phyloP scores from a whole-genome alignment of 1,140 invertebrate genomes.

The Zaprionus capensis region DNA sequence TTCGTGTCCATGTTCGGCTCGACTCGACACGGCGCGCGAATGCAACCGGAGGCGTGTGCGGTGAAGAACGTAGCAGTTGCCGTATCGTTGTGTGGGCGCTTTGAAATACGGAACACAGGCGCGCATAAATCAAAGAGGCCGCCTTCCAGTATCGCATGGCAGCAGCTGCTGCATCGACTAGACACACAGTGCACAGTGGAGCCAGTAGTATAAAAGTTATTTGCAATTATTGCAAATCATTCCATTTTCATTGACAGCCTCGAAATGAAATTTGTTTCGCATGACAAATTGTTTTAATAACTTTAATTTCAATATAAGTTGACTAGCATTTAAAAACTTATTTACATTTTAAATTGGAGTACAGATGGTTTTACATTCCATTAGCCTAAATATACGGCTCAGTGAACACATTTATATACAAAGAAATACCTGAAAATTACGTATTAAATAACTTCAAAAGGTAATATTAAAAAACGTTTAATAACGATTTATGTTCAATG shows the following conservation, averaged over 20 bases:
- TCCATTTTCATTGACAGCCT: background rate
- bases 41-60: background rate
- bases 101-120: conserved; percentile 64
- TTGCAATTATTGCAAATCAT: background rate
- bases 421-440: background rate
- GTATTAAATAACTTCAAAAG: background rate
- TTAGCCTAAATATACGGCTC: background rate
- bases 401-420: background rate
- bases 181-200: conserved; percentile 26
- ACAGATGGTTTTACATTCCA: background rate
- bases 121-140: conserved; percentile 46
- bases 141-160: conserved; percentile 37
- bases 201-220: background rate
- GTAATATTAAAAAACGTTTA: background rate
- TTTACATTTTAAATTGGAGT: background rate
- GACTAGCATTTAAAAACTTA: background rate
- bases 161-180: conserved; percentile 13
- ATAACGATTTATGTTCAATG: no score
- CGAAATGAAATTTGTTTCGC: background rate
- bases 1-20: conserved; percentile 4
- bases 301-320: background rate
- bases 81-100: conserved; percentile 53
- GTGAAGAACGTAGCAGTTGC: background rate
- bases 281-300: background rate
- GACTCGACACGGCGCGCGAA: background rate